phyloP scores from a whole-genome alignment of 2,113 vertebrate species.

The Lucifuga dentata region DNA sequence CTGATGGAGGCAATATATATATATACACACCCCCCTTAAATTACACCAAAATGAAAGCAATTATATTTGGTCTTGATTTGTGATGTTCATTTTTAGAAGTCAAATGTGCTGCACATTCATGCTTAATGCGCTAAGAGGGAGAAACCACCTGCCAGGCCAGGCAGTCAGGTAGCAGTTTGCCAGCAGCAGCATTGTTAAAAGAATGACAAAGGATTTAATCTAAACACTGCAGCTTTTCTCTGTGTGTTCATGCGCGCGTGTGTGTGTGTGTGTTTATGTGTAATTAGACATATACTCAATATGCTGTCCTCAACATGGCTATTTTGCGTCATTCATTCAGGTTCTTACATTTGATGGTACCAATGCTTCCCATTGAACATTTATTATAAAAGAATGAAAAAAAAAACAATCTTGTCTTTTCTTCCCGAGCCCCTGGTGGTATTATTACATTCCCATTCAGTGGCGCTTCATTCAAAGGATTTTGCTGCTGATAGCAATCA shows the following conservation, averaged over 20 bases:
- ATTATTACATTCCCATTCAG: slow-evolving; percentile 80
- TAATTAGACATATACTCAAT: not conserved
- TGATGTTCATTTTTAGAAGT: slow-evolving; percentile 28
- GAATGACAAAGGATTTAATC: slow-evolving; percentile 24
- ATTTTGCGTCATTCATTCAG: slow-evolving; percentile 18
- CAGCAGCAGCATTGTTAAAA: slow-evolving; percentile 28
- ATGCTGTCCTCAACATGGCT: slow-evolving; percentile 29
- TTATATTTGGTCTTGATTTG: slow-evolving; percentile 45
- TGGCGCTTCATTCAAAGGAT: slow-evolving; percentile 77
- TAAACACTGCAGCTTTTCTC: slow-evolving; percentile 13
- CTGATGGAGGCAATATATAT: too few relatives aligned
- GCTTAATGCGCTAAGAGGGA: slow-evolving; percentile 27
- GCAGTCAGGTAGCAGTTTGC: slow-evolving; percentile 34
- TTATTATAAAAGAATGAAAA: slow-evolving; percentile 56
- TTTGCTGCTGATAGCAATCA: slow-evolving; percentile 80
- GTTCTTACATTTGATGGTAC: slow-evolving; percentile 37
- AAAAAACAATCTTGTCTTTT: slow-evolving; percentile 62
- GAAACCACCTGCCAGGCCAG: slow-evolving; percentile 42
- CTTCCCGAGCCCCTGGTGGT: slow-evolving; percentile 71
- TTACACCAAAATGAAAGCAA: slow-evolving; percentile 26
- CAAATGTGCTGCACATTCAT: slow-evolving; percentile 22
- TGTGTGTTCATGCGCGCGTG: not conserved
- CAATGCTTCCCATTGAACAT: slow-evolving; percentile 61
- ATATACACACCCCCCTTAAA: too few relatives aligned
- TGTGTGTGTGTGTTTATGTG: too few relatives aligned